phyloP scores from a whole-genome alignment of 2,113 vertebrate genomes.

The Cygnus buccinator region DNA sequence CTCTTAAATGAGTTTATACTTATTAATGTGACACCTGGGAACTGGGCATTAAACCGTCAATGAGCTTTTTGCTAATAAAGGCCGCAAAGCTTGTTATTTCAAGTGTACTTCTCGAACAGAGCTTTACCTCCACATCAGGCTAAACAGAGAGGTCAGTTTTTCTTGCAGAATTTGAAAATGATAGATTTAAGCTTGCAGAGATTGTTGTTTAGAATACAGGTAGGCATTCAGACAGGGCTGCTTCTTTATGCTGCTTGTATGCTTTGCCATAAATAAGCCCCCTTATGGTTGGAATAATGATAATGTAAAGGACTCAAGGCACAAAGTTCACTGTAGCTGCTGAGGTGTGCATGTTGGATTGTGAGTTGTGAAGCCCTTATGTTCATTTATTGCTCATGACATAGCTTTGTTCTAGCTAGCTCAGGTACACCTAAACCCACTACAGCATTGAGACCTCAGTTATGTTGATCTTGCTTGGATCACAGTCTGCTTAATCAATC shows the following conservation, averaged over 20 bases:
- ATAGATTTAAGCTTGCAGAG: not conserved
- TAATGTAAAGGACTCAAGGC: not conserved
- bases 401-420: not conserved
- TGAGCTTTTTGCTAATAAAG: slow-evolving; percentile 46
- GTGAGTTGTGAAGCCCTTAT: not conserved
- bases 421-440: not conserved
- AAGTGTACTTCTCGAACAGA: not conserved
- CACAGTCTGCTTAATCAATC: not conserved
- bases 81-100: slow-evolving; percentile 1
- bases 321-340: not conserved
- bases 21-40: slow-evolving; percentile 56
- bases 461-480: not conserved
- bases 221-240: not conserved
- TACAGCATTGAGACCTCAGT: not conserved
- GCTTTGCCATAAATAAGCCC: not conserved
- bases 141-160: not conserved
- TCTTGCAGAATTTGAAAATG: not conserved
- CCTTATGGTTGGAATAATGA: not conserved
- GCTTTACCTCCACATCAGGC: not conserved
- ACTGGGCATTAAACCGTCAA: slow-evolving; percentile 26
- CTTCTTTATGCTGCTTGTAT: not conserved
- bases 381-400: not conserved
- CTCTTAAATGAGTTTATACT: slow-evolving; percentile 54
- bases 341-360: not conserved
- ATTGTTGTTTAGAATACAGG: not conserved